Evolutionary conservation across 2,113 vertebrate species (phyloP).

Genomic region (Pimephales promelas): DNA sequence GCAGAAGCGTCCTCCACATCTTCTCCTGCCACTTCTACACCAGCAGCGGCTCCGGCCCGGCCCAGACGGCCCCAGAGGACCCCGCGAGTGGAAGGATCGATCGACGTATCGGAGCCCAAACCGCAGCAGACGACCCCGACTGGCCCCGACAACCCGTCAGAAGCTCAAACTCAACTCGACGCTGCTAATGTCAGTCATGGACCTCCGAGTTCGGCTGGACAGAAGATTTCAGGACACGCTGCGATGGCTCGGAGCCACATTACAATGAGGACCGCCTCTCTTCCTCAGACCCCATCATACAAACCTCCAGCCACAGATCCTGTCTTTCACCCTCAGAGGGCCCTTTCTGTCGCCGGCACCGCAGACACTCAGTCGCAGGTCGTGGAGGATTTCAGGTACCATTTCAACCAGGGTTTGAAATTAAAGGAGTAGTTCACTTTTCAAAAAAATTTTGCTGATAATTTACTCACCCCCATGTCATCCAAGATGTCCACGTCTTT

Average conservation of each 20-base stretch:
- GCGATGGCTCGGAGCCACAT: slow-evolving; percentile 60
- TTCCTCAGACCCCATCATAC: slow-evolving; percentile 71
- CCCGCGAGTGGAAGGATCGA: slow-evolving; percentile 68
- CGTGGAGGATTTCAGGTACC: slow-evolving; percentile 76
- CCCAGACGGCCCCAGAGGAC: slow-evolving; percentile 69
- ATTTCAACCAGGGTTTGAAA: slow-evolving; percentile 21
- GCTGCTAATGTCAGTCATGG: slow-evolving; percentile 46
- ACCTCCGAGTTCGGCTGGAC: slow-evolving; percentile 43
- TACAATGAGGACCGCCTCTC: slow-evolving; percentile 74
- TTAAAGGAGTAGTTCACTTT: no score
- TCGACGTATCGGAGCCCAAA: slow-evolving; percentile 66
- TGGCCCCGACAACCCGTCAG: slow-evolving; percentile 53
- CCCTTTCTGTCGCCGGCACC: slow-evolving; percentile 74
- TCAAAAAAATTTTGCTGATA: no score
- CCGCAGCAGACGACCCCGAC: slow-evolving; percentile 51
- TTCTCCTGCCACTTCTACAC: background rate
- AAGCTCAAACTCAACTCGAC: slow-evolving; percentile 5
- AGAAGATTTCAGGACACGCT: slow-evolving; percentile 63
- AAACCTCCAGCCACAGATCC: slow-evolving; percentile 63
- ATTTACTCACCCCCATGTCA: no score
- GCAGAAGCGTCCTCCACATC: background rate
- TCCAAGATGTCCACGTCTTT: no score
- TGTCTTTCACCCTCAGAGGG: slow-evolving; percentile 69
- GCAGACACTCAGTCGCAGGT: slow-evolving; percentile 71
- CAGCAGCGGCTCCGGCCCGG: slow-evolving; percentile 21